Conservation (phyloP, 2,888 invertebrate genomes). For the Blera fallax region DNA sequence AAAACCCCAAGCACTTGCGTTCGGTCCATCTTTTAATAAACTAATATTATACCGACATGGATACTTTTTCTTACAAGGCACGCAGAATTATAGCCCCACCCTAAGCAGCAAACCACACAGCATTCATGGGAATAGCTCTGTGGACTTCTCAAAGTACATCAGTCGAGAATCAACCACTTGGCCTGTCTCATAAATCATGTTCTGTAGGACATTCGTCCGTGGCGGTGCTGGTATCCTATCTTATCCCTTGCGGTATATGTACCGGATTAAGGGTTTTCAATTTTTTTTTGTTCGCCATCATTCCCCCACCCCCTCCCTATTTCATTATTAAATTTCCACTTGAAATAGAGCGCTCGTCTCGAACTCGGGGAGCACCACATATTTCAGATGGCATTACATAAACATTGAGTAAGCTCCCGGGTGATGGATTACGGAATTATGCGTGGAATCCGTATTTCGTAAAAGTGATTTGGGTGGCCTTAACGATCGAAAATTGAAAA, state of each 20-base stretch:
- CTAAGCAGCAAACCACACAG: conserved; percentile 14
- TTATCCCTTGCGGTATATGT: conserved; percentile 25
- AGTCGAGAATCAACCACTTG: conserved; percentile 49
- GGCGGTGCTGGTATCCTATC: not conserved
- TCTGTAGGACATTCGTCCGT: conserved; percentile 20
- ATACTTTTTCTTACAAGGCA: not conserved
- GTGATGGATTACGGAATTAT: conserved; percentile 51
- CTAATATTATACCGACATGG: conserved; percentile 36
- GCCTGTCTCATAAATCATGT: conserved; percentile 61
- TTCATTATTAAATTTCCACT: conserved; percentile 56
- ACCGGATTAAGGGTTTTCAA: conserved; percentile 36
- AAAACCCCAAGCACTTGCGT: conserved; percentile 39
- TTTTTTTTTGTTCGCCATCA: too few relatives aligned
- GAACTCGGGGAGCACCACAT: not conserved
- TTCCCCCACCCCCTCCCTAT: not conserved
- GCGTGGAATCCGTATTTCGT: conserved; percentile 1
- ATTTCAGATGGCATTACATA: conserved; percentile 42
- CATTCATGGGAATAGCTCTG: not conserved
- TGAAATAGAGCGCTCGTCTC: conserved; percentile 22
- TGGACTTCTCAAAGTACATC: conserved; percentile 32
- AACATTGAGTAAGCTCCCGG: conserved; percentile 32
- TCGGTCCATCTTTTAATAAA: conserved; percentile 55
- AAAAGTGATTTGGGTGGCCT: not conserved
- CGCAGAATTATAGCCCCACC: conserved; percentile 18
- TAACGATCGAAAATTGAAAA: conserved; percentile 38